A percentile compares a stretch with the other conserved stretches of the same genome.
phyloP scores from a whole-genome alignment of 2,797 vertebrate genomes.

The Balearica regulorum region DNA sequence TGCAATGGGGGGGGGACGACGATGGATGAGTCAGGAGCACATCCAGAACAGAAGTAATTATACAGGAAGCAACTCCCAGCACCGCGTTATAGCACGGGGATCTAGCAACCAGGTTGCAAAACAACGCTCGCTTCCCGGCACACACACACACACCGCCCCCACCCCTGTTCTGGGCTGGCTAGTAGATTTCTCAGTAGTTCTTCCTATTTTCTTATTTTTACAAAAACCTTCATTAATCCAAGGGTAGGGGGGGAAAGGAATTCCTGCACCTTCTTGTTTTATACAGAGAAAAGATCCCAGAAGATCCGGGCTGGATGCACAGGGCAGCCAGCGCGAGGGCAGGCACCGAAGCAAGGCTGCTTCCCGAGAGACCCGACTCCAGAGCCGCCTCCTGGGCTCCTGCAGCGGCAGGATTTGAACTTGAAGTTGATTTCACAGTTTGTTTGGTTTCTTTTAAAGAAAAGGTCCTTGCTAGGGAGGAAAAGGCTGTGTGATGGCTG shows the following conservation, averaged over 20 bases:
- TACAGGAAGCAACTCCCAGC: not conserved
- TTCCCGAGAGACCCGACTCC: not conserved
- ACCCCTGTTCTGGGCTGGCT: not conserved
- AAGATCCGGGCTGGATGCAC: not conserved
- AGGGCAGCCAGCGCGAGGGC: not conserved
- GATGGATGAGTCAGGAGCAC: not conserved
- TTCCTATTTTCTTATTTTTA: not conserved
- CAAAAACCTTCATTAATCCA: not conserved
- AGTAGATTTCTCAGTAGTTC: not conserved
- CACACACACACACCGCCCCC: not conserved
- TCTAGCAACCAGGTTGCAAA: not conserved
- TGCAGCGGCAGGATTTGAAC: not conserved
- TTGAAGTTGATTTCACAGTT: fast-evolving
- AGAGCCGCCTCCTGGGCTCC: not conserved
- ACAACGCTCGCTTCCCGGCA: not conserved
- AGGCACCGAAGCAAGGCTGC: fast-evolving
- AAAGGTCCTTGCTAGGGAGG: not conserved
- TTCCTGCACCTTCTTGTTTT: not conserved
- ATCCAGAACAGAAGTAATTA: not conserved
- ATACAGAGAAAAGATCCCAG: too few relatives aligned
- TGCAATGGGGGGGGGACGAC: fast-evolving
- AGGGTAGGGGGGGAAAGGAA: not conserved
- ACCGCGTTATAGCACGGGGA: not conserved
- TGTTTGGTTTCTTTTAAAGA: not conserved
- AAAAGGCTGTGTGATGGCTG: not conserved